A percentile compares a stretch with the other conserved stretches of the same genome.
These are phyloP conservation scores for Fulmarus glacialis DNA, from an alignment of 2,113 vertebrate genomes.

Conservation along the genomic window DNA sequence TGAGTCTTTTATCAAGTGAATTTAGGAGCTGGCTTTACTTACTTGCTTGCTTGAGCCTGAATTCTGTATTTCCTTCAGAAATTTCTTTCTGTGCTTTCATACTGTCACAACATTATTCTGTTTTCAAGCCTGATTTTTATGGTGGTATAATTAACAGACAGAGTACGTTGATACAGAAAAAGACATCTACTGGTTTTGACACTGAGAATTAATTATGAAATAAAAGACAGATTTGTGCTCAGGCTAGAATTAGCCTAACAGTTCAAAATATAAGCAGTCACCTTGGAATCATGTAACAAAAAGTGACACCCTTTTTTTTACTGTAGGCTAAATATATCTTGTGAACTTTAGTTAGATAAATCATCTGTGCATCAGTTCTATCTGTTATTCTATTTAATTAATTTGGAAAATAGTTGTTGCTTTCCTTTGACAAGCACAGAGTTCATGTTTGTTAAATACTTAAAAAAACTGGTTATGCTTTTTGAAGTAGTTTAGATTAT, in stretches of 20 bases:
- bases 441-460: slow-evolving; percentile 83
- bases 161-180: slow-evolving; percentile 59
- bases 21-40: neutral
- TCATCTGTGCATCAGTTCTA: slow-evolving; percentile 57
- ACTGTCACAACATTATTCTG: neutral
- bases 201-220: slow-evolving; percentile 80
- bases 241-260: slow-evolving; percentile 74
- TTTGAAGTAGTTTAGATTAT: slow-evolving; percentile 80
- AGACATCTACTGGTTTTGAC: slow-evolving; percentile 76
- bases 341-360: slow-evolving; percentile 68
- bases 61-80: neutral
- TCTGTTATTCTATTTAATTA: slow-evolving; percentile 68
- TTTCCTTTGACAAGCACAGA: slow-evolving; percentile 48
- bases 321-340: slow-evolving; percentile 62
- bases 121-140: slow-evolving; percentile 43
- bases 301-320: slow-evolving; percentile 72
- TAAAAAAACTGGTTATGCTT: slow-evolving; percentile 13
- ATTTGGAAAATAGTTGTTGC: slow-evolving; percentile 64
- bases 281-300: slow-evolving; percentile 74
- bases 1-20: neutral
- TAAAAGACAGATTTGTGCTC: slow-evolving; percentile 79
- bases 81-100: neutral
- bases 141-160: slow-evolving; percentile 72
- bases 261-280: slow-evolving; percentile 77
- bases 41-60: neutral